Percentiles rank a stretch among this genome's conserved stretches.
phyloP scores from a whole-genome alignment of 2,113 vertebrate genomes.

The Tupaia tana region DNA sequence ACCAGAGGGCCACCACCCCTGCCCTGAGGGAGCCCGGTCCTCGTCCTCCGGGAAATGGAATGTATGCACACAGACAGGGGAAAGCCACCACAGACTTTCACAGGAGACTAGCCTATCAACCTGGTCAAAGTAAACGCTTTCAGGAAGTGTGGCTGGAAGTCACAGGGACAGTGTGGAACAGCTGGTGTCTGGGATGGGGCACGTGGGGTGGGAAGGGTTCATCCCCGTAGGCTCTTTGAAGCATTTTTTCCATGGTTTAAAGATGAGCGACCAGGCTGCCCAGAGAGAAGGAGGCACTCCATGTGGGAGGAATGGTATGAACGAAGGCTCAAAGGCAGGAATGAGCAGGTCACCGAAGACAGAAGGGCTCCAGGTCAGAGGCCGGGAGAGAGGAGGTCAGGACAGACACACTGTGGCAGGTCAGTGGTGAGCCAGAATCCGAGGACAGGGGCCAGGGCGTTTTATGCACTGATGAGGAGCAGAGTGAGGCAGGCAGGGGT shows the following conservation, averaged over 20 bases:
- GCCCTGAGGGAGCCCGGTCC: not conserved
- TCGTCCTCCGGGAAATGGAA: not conserved
- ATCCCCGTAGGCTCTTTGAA: not conserved
- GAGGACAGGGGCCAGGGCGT: not conserved
- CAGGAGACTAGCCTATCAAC: not conserved
- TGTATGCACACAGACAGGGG: not conserved
- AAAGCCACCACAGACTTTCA: not conserved
- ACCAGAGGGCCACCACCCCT: not conserved
- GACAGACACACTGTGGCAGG: not conserved
- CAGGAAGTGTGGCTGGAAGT: not conserved
- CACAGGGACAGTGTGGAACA: not conserved
- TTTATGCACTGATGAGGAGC: fast-evolving
- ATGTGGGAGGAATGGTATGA: slow-evolving; percentile 68
- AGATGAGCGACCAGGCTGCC: slow-evolving; percentile 59
- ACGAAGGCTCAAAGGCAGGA: not conserved
- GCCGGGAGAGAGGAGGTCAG: slow-evolving; percentile 15
- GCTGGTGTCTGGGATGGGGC: not conserved
- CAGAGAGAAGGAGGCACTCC: slow-evolving; percentile 24
- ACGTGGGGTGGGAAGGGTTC: not conserved
- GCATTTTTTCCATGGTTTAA: slow-evolving; percentile 57
- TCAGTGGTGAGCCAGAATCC: not conserved
- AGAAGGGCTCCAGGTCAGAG: slow-evolving; percentile 29
- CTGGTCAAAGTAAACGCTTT: not conserved
- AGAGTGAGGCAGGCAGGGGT: not conserved
- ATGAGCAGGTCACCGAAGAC: not conserved